Base-by-base conservation (phyloP, 1,140 invertebrate genomes). In the Charaxes varanes region DNA sequence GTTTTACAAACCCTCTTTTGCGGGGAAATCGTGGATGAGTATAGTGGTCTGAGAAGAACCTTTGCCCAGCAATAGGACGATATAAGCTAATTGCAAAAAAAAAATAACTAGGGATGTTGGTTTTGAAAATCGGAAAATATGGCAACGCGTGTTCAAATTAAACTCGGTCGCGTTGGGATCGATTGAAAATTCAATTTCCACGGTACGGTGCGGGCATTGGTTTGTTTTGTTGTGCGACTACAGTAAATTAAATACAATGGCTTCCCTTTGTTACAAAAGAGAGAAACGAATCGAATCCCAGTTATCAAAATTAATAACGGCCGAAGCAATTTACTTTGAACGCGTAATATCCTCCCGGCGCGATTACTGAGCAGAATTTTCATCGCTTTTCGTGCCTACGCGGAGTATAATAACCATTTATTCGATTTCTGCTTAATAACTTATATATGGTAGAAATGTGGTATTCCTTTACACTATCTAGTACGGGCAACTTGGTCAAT, bases 271-370 rank as follows among this genome's bases (percentile, higher is more conserved):
- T 79, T 80, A 78, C 71, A 74, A 78, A 79, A 82, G 71, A 79
- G 74, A 78, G 74, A 79, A 82, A 78, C 73, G 71, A 78, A 79
- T 78, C 56, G 71, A 76, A 80, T 82, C 74, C 69, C 73, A 80
- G 74, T 80, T 80, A 82, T 80, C 74, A 79, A 77, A 79, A 82
- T 82, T 79, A 82, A 82, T 79, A 82, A 79, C 74, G 59, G 69
- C 76, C 66, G 69, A 77, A 77, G 58, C 74, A 78, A 79, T 82
- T 82, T 76, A 70, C 69, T 76, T 54, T 67, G 77, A 64, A 70
- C 72, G 71, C 72, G 74, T 82, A 78, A 79, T 73, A 76, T 82
- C 71, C 74, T 78, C 62, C 56, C 45, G 51, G 51, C 53, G 70
- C 53, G 56, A 72, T 81, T 80, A 66, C 66, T 72, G 57, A 63